A percentile compares a stretch with the other conserved stretches of the same genome.
Conservation (phyloP, 2,888 invertebrate species). For the Crossocerus cetratus region DNA sequence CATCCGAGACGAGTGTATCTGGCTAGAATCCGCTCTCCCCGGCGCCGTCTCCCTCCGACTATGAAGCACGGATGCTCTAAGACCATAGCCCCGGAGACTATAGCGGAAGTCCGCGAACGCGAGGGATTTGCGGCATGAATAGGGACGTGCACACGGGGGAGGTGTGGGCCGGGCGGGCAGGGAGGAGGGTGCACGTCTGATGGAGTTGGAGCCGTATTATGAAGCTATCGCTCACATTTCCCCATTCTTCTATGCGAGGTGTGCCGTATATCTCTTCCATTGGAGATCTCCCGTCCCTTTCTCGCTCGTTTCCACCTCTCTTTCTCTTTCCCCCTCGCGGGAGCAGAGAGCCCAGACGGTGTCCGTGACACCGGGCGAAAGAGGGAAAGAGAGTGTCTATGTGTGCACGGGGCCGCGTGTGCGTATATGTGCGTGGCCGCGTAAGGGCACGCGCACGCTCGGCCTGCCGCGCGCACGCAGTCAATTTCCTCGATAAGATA, state of each 20-base stretch:
- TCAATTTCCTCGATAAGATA: constrained; percentile 28
- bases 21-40: too few relatives aligned
- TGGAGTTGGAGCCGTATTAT: neutral
- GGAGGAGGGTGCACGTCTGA: constrained; percentile 4
- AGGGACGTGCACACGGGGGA: neutral
- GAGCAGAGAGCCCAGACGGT: neutral
- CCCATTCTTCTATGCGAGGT: too few relatives aligned
- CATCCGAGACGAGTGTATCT: too few relatives aligned
- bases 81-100: too few relatives aligned
- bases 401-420: neutral
- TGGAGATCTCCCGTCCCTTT: too few relatives aligned
- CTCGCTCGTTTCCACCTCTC: too few relatives aligned
- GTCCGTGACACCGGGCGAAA: neutral
- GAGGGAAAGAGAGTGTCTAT: neutral
- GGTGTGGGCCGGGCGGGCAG: neutral
- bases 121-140: neutral
- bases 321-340: neutral
- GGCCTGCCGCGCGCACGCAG: constrained; percentile 32
- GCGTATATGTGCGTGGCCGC: constrained; percentile 10
- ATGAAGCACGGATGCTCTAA: too few relatives aligned
- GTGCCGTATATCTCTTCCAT: too few relatives aligned
- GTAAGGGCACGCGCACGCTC: constrained; percentile 37
- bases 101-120: neutral
- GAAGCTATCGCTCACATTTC: too few relatives aligned
- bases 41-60: too few relatives aligned